Evolutionary conservation across 2,888 invertebrate genomes (phyloP), one percentile per base, ranked within the genome.

Genomic region (Pheosia gnoma): DNA sequence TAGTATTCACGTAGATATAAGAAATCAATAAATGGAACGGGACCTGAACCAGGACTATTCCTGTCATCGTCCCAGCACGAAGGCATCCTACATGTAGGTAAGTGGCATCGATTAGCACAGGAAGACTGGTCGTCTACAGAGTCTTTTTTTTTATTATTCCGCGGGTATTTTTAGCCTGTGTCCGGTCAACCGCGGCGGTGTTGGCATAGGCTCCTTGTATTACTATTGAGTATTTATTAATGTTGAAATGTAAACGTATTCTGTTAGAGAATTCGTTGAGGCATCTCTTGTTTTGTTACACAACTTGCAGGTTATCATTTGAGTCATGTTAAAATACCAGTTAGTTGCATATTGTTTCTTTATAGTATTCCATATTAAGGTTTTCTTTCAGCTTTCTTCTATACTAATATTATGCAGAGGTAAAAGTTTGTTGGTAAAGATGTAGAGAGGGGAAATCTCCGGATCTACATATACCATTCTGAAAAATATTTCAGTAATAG

Each of bases 101-200:
- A 91, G 90, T 91, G 90, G 85, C 87, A 86, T 86, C 91, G 90
- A 92, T 92, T 91, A 92, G 89, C 91, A 89, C 89, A 88, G 91
- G 91, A 92, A 91, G 89, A 88, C 88, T 85, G 86, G 88, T 83
- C 57, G 88, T 75, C 75, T 75, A 67, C 65, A 66, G 63, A 10
- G 77, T 75, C 75, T 70, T 76, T 78, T 78, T 85, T 84, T 81
- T 77, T 80, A 71, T 75, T 75, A 71, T 75, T 75, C 72, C 67
- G 72, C 69, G 67, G 68, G 66, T 84, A 85, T 86, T 86, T 85
- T 84, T 86, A 84, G 83, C 79, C 65, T 66, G 68, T 72, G 70
- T 70, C 74, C 74, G 72, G 76, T 68, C 62, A 57, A 62, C 60
- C 59, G 56, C 64, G 60, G 65, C 70, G 65, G 65, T 66, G 71